Conservation (phyloP, 2,797 vertebrate species). For the Psittacula echo region DNA sequence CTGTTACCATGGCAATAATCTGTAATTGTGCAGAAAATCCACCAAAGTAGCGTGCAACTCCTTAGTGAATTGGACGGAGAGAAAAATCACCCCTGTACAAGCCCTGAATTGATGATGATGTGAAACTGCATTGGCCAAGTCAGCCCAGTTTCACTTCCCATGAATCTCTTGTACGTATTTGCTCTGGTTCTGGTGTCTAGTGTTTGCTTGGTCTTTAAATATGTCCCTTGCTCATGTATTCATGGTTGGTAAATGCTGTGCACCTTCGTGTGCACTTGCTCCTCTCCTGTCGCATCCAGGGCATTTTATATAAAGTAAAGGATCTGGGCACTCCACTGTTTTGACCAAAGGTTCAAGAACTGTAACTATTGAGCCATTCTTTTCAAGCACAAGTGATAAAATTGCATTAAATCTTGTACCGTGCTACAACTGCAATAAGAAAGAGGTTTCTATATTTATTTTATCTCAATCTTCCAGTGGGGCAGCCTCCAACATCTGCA, state of each 20-base stretch:
- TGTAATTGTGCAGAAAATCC: conserved; percentile 85
- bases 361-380: not conserved
- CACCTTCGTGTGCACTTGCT: not conserved
- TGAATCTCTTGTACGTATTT: not conserved
- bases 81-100: conserved; percentile 73
- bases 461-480: not conserved
- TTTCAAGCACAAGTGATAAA: not conserved
- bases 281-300: not conserved
- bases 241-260: not conserved
- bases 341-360: not conserved
- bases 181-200: not conserved
- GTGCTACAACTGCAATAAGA: not conserved
- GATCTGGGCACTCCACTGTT: not conserved
- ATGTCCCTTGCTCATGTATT: not conserved
- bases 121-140: conserved; percentile 55
- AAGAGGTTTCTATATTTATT: not conserved
- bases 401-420: not conserved
- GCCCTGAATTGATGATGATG: conserved; percentile 64
- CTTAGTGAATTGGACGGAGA: conserved; percentile 79
- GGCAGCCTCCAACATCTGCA: not conserved
- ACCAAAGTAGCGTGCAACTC: conserved; percentile 79
- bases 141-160: conserved; percentile 37
- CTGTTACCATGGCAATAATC: conserved; percentile 84
- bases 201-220: not conserved
- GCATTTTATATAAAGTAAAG: not conserved